Conservation (phyloP, 2,113 vertebrate species). For the Anhinga rufa region DNA sequence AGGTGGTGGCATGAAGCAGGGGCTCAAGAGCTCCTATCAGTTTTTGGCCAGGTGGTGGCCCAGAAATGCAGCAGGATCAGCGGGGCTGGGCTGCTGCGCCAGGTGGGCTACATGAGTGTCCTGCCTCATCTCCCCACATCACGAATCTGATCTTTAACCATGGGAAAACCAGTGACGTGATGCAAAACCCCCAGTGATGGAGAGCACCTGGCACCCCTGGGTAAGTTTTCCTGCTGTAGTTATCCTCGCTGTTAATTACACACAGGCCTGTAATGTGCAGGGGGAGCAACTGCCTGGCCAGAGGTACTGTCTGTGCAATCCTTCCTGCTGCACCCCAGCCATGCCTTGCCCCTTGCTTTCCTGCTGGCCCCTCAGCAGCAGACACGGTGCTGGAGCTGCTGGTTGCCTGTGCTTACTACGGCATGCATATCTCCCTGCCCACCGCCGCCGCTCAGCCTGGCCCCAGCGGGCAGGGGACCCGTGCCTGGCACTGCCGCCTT, state of each 20-base stretch:
- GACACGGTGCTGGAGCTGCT: background rate
- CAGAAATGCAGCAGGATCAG: background rate
- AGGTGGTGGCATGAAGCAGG: background rate
- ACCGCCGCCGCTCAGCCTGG: background rate
- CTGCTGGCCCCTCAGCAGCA: background rate
- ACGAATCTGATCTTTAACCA: background rate
- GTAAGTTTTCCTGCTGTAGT: background rate
- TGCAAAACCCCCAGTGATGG: background rate
- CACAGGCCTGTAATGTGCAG: background rate
- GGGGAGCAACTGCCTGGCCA: fast-evolving
- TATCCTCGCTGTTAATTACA: background rate
- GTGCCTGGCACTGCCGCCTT: background rate
- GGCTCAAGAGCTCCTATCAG: background rate
- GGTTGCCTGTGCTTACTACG: background rate
- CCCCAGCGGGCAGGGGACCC: background rate
- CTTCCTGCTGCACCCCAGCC: background rate
- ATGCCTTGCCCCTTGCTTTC: background rate
- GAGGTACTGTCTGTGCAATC: background rate
- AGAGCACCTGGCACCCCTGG: background rate
- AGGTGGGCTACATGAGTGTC: background rate
- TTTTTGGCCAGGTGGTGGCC: background rate
- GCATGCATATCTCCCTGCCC: background rate
- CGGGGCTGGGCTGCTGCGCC: background rate
- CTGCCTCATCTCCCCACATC: fast-evolving
- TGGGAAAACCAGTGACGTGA: background rate